Conservation (phyloP, 2,797 vertebrate species). For the Denticeps clupeoides region DNA sequence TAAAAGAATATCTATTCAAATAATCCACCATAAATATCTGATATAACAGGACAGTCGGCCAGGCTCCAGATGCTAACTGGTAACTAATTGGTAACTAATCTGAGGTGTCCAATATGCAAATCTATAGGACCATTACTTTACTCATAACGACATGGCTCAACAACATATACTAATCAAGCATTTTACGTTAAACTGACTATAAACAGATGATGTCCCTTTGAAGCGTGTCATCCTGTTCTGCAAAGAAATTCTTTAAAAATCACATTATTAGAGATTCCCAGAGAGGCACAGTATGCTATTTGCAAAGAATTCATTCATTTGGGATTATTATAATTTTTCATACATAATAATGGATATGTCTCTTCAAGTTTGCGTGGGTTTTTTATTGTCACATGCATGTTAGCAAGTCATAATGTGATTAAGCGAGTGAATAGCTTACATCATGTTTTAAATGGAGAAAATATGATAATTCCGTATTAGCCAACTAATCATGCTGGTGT, state of each 20-base stretch:
- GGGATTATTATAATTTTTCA: constrained; percentile 55
- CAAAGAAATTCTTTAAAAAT: constrained; percentile 18
- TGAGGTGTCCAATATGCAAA: no score
- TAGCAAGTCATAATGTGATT: constrained; percentile 58
- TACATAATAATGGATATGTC: constrained; percentile 31
- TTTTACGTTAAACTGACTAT: no score
- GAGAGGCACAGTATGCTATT: constrained; percentile 37
- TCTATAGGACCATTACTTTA: no score
- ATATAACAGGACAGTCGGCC: no score
- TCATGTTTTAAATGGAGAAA: constrained; percentile 45
- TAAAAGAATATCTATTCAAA: no score
- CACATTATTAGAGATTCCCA: constrained; percentile 41
- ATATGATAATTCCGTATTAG: constrained; percentile 47
- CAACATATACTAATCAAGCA: no score
- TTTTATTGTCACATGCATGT: constrained; percentile 45
- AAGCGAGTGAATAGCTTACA: constrained; percentile 49
- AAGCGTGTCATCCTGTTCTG: constrained; percentile 39
- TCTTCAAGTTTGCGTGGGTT: constrained; percentile 47
- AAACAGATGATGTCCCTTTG: constrained; percentile 25
- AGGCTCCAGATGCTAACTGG: no score
- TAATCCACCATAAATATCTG: no score
- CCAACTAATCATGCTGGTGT: constrained; percentile 48
- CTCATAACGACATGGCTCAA: no score
- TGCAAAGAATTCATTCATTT: constrained; percentile 42
- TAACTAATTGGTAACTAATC: no score